These are phyloP conservation scores for Taeniopygia guttata DNA, from an alignment of 2,797 vertebrate genomes.

Conservation along the genomic window DNA sequence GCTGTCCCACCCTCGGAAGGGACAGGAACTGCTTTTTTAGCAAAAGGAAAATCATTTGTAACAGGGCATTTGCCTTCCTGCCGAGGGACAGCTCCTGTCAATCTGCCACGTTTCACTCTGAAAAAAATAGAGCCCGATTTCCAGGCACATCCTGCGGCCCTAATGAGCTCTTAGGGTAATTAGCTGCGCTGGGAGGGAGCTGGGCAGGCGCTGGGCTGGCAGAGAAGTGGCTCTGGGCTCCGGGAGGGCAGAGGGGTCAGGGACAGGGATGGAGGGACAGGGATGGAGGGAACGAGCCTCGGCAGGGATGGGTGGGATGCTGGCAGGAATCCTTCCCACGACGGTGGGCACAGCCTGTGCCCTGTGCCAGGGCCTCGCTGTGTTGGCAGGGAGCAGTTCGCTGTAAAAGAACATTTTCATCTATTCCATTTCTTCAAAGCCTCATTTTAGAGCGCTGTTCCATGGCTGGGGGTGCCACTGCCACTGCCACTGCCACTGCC, in stretches of 20 bases:
- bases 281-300: too few relatives aligned
- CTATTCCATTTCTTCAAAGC: background rate
- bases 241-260: too few relatives aligned
- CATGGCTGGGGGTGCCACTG: too few relatives aligned
- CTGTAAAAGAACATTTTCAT: background rate
- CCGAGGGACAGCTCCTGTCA: background rate
- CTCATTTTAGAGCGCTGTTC: background rate
- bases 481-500: too few relatives aligned
- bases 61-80: background rate
- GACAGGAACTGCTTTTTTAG: background rate
- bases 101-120: background rate
- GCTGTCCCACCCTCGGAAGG: accelerated
- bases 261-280: too few relatives aligned
- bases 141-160: conserved; percentile 5
- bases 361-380: background rate
- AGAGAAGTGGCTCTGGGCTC: background rate
- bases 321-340: background rate
- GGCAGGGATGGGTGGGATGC: accelerated
- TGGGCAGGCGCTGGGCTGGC: background rate
- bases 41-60: too few relatives aligned
- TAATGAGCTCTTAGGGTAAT: conserved; percentile 55
- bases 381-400: background rate
- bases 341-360: background rate
- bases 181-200: conserved; percentile 1
- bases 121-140: conserved; percentile 37